Evolutionary conservation across 2,888 invertebrate species (phyloP).

Genomic region (Thecophora atra): DNA sequence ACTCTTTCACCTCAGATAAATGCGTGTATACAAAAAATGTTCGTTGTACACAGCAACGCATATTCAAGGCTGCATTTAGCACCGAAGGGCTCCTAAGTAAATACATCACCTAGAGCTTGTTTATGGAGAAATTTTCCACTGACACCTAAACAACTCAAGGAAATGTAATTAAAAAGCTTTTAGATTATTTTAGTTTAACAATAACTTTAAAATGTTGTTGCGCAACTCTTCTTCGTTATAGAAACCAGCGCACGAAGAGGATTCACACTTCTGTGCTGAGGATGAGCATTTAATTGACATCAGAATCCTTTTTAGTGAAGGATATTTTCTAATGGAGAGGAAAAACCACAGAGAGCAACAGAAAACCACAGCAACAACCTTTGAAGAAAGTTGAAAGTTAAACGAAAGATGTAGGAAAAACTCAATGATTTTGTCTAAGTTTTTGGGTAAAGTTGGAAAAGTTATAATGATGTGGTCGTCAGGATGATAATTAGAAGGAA

Average conservation of each 20-base stretch:
- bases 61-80: neutral
- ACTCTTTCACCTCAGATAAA: neutral
- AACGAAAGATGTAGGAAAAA: too few species aligned
- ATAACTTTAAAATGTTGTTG: neutral
- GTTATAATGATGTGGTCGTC: too few species aligned
- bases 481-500: too few species aligned
- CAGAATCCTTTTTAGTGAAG: neutral
- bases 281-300: too few species aligned
- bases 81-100: conserved; percentile 26
- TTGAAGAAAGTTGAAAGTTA: too few species aligned
- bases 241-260: too few species aligned
- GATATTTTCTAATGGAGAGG: neutral
- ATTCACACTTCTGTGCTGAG: too few species aligned
- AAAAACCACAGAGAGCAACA: too few species aligned
- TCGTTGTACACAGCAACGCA: neutral
- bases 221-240: neutral
- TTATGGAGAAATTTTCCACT: conserved; percentile 27
- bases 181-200: neutral
- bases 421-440: too few species aligned
- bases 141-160: conserved; percentile 22
- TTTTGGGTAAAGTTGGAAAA: too few species aligned
- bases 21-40: neutral
- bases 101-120: conserved; percentile 11
- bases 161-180: conserved; percentile 22
- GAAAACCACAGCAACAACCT: too few species aligned